Evolutionary conservation across 2,113 vertebrate species (phyloP), one percentile per base, ranked within the genome.

Genomic region (Girardinichthys multiradiatus): DNA sequence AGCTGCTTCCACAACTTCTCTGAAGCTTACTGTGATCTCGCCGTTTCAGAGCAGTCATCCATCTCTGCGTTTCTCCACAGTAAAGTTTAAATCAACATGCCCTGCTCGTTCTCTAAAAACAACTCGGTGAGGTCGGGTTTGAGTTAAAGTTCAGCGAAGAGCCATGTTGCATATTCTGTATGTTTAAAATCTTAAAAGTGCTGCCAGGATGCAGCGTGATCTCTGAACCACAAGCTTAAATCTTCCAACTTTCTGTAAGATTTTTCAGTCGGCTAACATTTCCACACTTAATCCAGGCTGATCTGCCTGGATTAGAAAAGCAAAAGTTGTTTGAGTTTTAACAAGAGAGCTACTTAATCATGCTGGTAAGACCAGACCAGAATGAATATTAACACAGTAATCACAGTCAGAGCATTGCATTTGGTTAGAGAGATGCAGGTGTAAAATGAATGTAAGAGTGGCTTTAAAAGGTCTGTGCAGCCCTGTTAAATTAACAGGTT

Each of bases 371-470:
- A 86, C 70, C 86, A 81, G 91, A 81, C 82, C 69, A 64, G 75
- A 92, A 86, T 87, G 95, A 95, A 95, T 87, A 94, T 91, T 92
- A 91, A 89, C 79, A 89, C 89, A 92, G 95, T 91, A 94, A 94
- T 94, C 42, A 70, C 68, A 85, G 89, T 90, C 92, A 87, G 87
- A 64, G 65, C 81, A 77, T 91, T 92, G 90, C 54, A 89, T 75
- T 81, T 64, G 87, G 86, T 83, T 86, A 92, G 88, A 88, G 42
- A 67, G 54, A 70, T 80, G 86, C 84, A 79, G 85, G 85, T 42
- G 60, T 77, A 68, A 90, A 92, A 88, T 92, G 79, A 70, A 89
- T 83, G 77, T 79, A 90, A 68, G n/a, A n/a, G n/a, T n/a, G n/a
- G n/a, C n/a, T n/a, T n/a, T n/a, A n/a, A n/a, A n/a, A 76, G n/a